Conservation (phyloP, 2,797 vertebrate genomes). For the Antennarius maculatus region DNA sequence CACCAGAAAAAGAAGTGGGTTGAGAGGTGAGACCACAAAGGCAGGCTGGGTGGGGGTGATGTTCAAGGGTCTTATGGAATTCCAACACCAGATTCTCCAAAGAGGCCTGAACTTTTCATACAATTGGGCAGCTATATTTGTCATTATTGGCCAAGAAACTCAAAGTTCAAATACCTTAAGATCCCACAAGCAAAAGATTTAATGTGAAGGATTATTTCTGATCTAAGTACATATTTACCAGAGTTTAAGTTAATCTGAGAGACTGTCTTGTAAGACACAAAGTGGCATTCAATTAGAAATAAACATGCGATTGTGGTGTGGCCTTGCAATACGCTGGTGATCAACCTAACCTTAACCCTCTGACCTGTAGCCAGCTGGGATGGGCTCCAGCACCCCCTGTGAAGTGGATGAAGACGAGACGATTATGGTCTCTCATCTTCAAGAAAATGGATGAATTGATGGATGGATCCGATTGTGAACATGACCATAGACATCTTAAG, state of each 20-base stretch:
- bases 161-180: slow-evolving; percentile 28
- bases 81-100: slow-evolving; percentile 57
- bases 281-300: too few species aligned
- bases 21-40: slow-evolving; percentile 57
- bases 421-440: too few species aligned
- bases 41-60: slow-evolving; percentile 37
- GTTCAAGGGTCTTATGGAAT: slow-evolving; percentile 43
- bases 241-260: neutral
- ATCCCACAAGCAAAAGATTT: slow-evolving; percentile 6
- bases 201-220: too few species aligned
- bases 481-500: too few species aligned
- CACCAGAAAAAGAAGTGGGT: slow-evolving; percentile 31
- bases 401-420: too few species aligned
- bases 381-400: too few species aligned
- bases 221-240: neutral
- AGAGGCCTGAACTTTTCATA: slow-evolving; percentile 44
- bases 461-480: too few species aligned
- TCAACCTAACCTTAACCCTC: too few species aligned
- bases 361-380: too few species aligned
- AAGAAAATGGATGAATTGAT: too few species aligned
- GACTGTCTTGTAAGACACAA: neutral
- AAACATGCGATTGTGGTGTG: too few species aligned
- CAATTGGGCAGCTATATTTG: slow-evolving; percentile 54
- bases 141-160: slow-evolving; percentile 45
- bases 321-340: too few species aligned